Evolutionary conservation across 2,113 vertebrate genomes (phyloP).

Genomic region (Pelvicachromis taeniatus): DNA sequence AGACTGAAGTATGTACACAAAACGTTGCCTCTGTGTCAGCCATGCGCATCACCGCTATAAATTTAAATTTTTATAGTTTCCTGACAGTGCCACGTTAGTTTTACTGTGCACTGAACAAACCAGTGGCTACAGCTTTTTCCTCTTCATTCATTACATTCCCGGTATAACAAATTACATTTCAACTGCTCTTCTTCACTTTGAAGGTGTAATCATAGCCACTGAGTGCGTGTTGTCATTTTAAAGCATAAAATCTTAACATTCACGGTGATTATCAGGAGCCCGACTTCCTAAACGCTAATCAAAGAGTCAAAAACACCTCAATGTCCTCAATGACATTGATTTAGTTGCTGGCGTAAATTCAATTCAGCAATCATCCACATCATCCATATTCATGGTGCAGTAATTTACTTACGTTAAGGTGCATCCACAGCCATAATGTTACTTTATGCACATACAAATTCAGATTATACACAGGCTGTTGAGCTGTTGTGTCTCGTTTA

Average conservation of each 20-base stretch:
- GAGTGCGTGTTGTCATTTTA: constrained; percentile 3
- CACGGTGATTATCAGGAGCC: not conserved
- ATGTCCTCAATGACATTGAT: constrained; percentile 62
- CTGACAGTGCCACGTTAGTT: not conserved
- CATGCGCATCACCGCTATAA: constrained; percentile 4
- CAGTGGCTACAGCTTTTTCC: not conserved
- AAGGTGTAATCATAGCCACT: constrained; percentile 7
- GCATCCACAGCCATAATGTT: constrained; percentile 27
- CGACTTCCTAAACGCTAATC: constrained; percentile 47
- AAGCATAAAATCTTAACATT: constrained; percentile 1
- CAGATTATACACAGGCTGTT: constrained; percentile 18
- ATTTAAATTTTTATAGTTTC: constrained; percentile 39
- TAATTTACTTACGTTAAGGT: constrained; percentile 58
- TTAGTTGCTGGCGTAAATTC: constrained; percentile 56
- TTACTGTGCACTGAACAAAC: constrained; percentile 16
- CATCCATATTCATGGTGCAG: constrained; percentile 53
- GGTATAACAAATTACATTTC: constrained; percentile 16
- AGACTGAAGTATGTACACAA: constrained; percentile 16
- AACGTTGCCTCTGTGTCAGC: constrained; percentile 10
- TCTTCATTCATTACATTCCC: constrained; percentile 8
- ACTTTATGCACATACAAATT: constrained; percentile 25
- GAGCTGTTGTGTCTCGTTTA: constrained; percentile 17
- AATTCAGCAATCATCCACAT: constrained; percentile 48
- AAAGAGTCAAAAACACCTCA: constrained; percentile 51
- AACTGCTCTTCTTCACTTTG: not conserved